Percentiles rank a stretch among this genome's conserved stretches.
Conservation (phyloP, 2,113 vertebrate genomes). For the Bos indicus region DNA sequence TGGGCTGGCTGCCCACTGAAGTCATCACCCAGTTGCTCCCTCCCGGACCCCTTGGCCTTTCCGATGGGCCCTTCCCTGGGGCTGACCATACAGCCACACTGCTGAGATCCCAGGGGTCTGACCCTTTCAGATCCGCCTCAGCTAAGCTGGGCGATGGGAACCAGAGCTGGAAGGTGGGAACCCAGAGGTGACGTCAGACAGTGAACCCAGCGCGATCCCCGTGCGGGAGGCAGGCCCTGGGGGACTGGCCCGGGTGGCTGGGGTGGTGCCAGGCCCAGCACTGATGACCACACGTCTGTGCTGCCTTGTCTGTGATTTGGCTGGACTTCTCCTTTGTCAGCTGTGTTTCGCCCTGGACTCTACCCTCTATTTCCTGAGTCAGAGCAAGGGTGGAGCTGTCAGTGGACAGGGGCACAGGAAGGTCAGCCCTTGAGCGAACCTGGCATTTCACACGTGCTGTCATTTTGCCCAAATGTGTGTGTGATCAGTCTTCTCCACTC, state of each 20-base stretch:
- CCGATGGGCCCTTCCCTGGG: background rate
- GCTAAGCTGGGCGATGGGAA: background rate
- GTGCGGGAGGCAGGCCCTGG: background rate
- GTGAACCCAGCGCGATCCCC: background rate
- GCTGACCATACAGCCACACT: background rate
- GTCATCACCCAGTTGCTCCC: background rate
- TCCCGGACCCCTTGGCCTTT: background rate
- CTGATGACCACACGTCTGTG: background rate
- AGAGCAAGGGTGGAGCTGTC: background rate
- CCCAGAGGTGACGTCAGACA: background rate
- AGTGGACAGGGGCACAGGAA: background rate
- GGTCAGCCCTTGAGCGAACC: background rate
- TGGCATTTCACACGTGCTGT: background rate
- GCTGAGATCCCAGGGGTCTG: background rate
- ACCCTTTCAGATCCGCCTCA: background rate
- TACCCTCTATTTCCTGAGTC: background rate
- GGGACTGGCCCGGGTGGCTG: background rate
- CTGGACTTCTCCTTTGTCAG: background rate
- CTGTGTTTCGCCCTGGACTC: background rate
- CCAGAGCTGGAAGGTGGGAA: background rate
- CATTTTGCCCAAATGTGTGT: background rate
- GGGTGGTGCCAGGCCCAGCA: background rate
- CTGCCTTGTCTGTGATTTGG: background rate
- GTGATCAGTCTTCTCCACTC: background rate
- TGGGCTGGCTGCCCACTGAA: too few species aligned